phyloP scores from a whole-genome alignment of 2,797 vertebrate species.

The Ciconia nigra region DNA sequence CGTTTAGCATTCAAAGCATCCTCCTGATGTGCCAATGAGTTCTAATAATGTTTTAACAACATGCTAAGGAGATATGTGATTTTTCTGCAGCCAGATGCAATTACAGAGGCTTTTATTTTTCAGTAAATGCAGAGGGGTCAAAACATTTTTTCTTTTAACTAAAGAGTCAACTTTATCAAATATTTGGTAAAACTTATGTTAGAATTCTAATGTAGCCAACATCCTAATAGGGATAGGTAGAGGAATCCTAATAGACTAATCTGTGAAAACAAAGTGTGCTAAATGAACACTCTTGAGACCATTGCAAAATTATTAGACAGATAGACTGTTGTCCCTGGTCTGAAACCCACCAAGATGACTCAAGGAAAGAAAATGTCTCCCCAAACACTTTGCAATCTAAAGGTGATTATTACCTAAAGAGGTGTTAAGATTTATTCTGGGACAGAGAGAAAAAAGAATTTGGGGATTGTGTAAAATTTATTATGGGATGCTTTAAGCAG shows the following conservation, averaged over 20 bases:
- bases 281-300: neutral
- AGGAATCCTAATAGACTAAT: neutral
- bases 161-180: neutral
- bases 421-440: neutral
- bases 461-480: neutral
- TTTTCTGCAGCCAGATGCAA: neutral
- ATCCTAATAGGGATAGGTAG: neutral
- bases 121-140: neutral
- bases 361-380: neutral
- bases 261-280: neutral
- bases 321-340: neutral
- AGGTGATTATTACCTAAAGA: neutral
- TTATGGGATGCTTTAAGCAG: neutral
- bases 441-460: neutral
- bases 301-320: neutral
- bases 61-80: neutral
- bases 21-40: neutral
- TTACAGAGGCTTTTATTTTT: neutral
- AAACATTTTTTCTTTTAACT: neutral
- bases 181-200: neutral
- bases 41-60: neutral
- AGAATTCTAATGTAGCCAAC: neutral
- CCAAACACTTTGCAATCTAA: neutral
- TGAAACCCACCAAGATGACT: neutral
- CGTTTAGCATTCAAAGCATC: neutral